A percentile compares a stretch with the other conserved stretches of the same genome.
These are phyloP conservation scores for Antheraea yamamai DNA, from an alignment of 2,888 invertebrate genomes.

Conservation along the genomic window DNA sequence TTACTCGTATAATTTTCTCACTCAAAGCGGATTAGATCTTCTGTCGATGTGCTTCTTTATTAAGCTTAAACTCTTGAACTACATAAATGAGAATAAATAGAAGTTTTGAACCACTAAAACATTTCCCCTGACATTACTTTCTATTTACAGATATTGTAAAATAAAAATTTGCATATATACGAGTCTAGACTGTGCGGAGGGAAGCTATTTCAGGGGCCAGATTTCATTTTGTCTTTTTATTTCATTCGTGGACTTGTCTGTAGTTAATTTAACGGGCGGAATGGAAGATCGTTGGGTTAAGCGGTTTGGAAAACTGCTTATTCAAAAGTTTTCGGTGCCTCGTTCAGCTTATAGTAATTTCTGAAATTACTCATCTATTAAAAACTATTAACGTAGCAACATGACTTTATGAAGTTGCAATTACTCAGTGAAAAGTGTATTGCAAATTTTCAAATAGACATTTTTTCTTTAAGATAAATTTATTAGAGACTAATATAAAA, in stretches of 20 bases:
- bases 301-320: background rate
- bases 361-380: too few relatives aligned
- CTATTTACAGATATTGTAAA: background rate
- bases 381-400: too few relatives aligned
- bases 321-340: background rate
- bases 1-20: background rate
- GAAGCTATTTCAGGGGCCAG: background rate
- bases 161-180: slow-evolving; percentile 2
- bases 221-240: background rate
- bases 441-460: too few relatives aligned
- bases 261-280: background rate
- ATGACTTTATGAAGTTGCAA: too few relatives aligned
- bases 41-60: background rate
- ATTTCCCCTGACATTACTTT: background rate
- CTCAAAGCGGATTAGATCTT: background rate
- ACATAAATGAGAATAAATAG: background rate
- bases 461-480: too few relatives aligned
- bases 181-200: background rate
- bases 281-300: background rate
- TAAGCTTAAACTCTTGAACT: background rate
- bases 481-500: too few relatives aligned
- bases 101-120: background rate
- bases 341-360: background rate
- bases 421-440: too few relatives aligned
- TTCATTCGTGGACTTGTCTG: background rate